A percentile compares a stretch with the other conserved stretches of the same genome.
phyloP scores from a whole-genome alignment of 1,140 invertebrate genomes.

The Orussus abietinus region DNA sequence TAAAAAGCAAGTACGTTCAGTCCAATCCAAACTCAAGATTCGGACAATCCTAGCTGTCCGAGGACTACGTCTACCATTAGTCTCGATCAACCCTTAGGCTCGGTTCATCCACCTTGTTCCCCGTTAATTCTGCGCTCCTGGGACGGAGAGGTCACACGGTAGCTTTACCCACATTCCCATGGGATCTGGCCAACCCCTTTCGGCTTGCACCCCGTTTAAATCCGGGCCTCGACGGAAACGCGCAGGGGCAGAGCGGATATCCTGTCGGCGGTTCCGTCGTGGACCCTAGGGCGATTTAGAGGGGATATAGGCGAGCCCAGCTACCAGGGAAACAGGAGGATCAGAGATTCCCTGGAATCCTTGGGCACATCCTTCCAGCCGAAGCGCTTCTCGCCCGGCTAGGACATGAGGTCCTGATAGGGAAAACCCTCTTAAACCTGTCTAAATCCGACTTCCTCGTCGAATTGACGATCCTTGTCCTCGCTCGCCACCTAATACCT shows the following conservation, averaged over 20 bases:
- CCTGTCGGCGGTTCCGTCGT: slow-evolving; percentile 21
- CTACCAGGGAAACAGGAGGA: slow-evolving; percentile 40
- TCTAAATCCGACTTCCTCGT: slow-evolving; percentile 28
- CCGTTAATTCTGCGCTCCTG: slow-evolving; percentile 46
- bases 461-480: no score
- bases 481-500: no score
- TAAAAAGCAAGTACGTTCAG: no score
- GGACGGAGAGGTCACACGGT: slow-evolving; percentile 50
- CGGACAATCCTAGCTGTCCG: no score
- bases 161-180: slow-evolving; percentile 51
- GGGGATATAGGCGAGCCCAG: slow-evolving; percentile 44
- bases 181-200: slow-evolving; percentile 26
- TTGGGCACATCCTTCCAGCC: no score
- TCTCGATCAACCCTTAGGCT: no score
- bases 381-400: not conserved
- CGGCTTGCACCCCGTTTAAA: not conserved
- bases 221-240: not conserved
- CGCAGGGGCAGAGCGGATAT: slow-evolving; percentile 19
- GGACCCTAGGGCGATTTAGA: slow-evolving; percentile 38
- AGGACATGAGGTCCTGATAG: slow-evolving; percentile 32
- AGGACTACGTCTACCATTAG: no score
- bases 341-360: slow-evolving; percentile 14
- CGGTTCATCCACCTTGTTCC: no score
- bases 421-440: slow-evolving; percentile 33
- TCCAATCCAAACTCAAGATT: no score